Base-by-base conservation (phyloP, 2,113 vertebrate genomes). In the Chauna torquata region DNA sequence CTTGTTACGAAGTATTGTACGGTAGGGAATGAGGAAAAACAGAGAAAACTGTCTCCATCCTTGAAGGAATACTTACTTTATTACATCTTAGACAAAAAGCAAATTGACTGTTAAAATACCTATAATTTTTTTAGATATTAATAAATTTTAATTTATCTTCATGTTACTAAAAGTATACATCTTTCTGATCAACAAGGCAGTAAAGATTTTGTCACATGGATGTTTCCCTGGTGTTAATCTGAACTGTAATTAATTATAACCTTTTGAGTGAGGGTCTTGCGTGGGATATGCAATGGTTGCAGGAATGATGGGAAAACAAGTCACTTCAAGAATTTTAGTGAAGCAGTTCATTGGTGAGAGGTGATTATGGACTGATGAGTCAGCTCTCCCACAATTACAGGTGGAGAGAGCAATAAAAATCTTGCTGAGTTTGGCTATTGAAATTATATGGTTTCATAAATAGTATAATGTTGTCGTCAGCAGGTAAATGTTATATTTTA, bases 361-460 rank as follows among this genome's bases (percentile, higher is more conserved):
- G 30, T 81, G 69, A 93, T 92, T 95, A 91, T 70, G 71, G 74
- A 77, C 76, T 92, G 96, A 93, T 98, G 97, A 98, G 83, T 98
- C 97, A 97, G 97, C 97, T 97, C 50, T 96, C 93, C 94, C 88
- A 91, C 90, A 97, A 96, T 97, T 97, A 96, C 95, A 98, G 97
- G 97, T 98, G 97, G 95, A 96, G 88, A 95, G 58, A 90, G 95
- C 94, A 98, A 94, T 98, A 98, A 98, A 98, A 98, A 98, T 98
- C 97, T 97, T 98, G 97, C 98, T 98, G 98, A 98, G 96, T 97
- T 97, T 97, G 97, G 88, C 94, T 97, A 95, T 82, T 97, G 96
- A 96, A 98, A 97, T 98, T 93, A 96, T 96, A 97, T 94, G 93
- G 96, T 98, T 98, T 98, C 95, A 98, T 97, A 98, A 98, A 97